Base-by-base conservation (phyloP, 1,140 invertebrate genomes). In the Drosophila bocki region DNA sequence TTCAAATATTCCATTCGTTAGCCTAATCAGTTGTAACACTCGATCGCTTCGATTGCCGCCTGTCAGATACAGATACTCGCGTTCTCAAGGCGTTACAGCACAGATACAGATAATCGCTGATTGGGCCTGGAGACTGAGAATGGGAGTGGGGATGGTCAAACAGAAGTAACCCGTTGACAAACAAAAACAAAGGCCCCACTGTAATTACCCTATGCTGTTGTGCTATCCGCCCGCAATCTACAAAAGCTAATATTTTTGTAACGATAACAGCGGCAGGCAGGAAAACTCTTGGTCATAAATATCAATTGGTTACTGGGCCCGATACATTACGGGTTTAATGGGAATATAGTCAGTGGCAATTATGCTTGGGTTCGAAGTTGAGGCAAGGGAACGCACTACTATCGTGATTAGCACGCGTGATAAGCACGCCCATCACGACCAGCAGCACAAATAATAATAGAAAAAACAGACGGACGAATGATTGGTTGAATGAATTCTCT, bases 221-320 rank as follows among this genome's bases (percentile, higher is more conserved):
- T 78, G 33, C 47, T 78, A 70, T 78, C 75, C 75, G 53, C 12
- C 35, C 65, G 39, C 51, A 78, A 78, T 78, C 75, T 78, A 78
- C 33, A 39, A 78, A 70, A 61, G 67, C 65, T 56, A 78, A 78
- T 78, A 78, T 78, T 78, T 78, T 78, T 78, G 65, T 78, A 78
- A 78, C 53, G 76, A 78, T 78, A 75, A 60, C 35, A 68, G 26
- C 32, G 22, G 2, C 22, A 9, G 26, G 15, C 48, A 32, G 50
- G 44, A 70, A 54, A 17, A 63, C 62, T 54, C 39, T 32, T 15
- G 47, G 62, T 39, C 67, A 70, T 70, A 70, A 70, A 70, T 70
- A 70, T 70, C 67, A 70, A 70, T 70, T 53, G 47, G 53, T 13
- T n/a, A 48, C 29, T 37, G 35, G 53, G 39, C 15, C 45, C 47